A percentile compares a stretch with the other conserved stretches of the same genome.
Conservation (phyloP, 2,888 invertebrate genomes). For the Oligia latruncula region DNA sequence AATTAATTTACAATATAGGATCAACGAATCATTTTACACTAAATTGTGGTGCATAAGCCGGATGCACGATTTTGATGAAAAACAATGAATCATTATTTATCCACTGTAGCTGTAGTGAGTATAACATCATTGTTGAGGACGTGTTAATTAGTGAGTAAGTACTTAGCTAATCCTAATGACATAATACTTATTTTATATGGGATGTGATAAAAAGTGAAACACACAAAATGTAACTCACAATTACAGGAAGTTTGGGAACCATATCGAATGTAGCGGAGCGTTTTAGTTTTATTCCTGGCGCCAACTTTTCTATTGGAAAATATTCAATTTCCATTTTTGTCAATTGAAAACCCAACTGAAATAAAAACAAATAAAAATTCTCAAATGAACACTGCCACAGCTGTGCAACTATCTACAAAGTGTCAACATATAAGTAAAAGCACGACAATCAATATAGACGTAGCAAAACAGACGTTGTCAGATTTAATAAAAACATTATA, state of each 20-base stretch:
- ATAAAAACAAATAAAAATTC: slow-evolving; percentile 1
- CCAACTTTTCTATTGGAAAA: not conserved
- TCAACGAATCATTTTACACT: slow-evolving; percentile 26
- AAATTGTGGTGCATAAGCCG: slow-evolving; percentile 18
- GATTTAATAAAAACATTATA: slow-evolving; percentile 52
- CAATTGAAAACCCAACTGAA: not conserved
- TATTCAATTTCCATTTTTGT: not conserved
- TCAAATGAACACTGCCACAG: slow-evolving; percentile 3
- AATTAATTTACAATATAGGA: not conserved
- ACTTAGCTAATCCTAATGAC: slow-evolving; percentile 27
- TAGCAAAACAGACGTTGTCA: slow-evolving; percentile 40
- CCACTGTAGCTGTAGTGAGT: slow-evolving; percentile 19
- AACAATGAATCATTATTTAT: slow-evolving; percentile 51
- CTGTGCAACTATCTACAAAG: slow-evolving; percentile 8
- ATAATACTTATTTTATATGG: slow-evolving; percentile 25
- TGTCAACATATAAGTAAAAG: slow-evolving; percentile 19
- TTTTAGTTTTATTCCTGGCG: not conserved
- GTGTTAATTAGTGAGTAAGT: slow-evolving; percentile 41
- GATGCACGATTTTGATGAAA: slow-evolving; percentile 35
- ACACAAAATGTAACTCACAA: not conserved
- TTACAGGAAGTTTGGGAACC: not conserved
- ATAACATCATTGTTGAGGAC: slow-evolving; percentile 44
- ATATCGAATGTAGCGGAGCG: not conserved
- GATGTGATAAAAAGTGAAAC: slow-evolving; percentile 9
- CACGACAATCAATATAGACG: slow-evolving; percentile 48